Evolutionary conservation across 2,888 invertebrate species (phyloP).

Genomic region (Heliconius ethilla): DNA sequence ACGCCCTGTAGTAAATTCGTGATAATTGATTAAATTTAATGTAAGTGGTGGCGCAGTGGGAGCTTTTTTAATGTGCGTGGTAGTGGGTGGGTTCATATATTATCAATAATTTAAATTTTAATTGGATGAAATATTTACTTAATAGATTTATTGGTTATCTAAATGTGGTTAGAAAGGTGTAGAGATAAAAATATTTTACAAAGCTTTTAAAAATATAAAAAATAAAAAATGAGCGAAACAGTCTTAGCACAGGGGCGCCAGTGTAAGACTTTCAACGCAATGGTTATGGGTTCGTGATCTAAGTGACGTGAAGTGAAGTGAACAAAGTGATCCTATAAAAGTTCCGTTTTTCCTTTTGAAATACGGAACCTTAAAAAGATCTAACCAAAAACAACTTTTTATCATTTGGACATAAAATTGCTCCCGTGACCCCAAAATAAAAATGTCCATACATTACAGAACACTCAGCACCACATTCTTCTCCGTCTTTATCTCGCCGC

Average conservation of each 20-base stretch:
- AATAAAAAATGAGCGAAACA: too few species aligned
- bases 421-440: background rate
- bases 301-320: too few species aligned
- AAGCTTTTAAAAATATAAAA: too few species aligned
- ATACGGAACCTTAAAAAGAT: too few species aligned
- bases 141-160: background rate
- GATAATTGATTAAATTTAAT: slow-evolving; percentile 19
- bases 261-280: too few species aligned
- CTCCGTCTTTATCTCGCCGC: slow-evolving; percentile 19
- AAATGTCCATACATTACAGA: background rate
- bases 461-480: background rate
- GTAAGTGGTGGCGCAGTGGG: background rate
- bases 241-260: too few species aligned
- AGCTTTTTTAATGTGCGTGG: background rate
- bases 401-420: background rate
- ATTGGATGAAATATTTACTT: background rate
- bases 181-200: too few species aligned
- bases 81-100: background rate
- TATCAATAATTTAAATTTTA: background rate
- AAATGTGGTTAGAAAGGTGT: background rate
- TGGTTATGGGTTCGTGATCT: too few species aligned
- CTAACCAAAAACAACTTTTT: background rate
- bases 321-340: too few species aligned
- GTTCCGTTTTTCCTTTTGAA: too few species aligned
- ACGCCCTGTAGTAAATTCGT: background rate